Conservation (phyloP, 2,797 vertebrate genomes). For the Melanogrammus aeglefinus region DNA sequence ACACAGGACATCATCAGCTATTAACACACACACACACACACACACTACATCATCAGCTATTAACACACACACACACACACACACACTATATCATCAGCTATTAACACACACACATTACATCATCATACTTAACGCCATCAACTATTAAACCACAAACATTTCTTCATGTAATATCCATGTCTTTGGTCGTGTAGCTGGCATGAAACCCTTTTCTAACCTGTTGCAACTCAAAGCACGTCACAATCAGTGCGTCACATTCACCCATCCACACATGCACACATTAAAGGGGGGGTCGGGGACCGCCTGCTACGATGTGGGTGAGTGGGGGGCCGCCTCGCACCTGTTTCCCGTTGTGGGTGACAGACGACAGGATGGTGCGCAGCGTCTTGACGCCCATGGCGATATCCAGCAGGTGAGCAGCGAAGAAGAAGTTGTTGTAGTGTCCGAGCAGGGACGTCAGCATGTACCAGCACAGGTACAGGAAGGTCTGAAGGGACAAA, state of each 20-base stretch:
- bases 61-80: not conserved
- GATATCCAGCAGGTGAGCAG: slow-evolving; percentile 88
- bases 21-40: not conserved
- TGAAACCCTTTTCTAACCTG: too few species aligned
- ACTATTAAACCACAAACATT: not conserved
- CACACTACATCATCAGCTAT: not conserved
- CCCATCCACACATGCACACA: too few species aligned
- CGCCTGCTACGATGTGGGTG: not conserved
- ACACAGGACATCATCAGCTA: not conserved
- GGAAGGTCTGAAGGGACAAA: slow-evolving; percentile 80
- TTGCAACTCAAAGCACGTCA: too few species aligned
- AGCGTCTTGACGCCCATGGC: slow-evolving; percentile 95
- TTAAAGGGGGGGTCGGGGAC: too few species aligned
- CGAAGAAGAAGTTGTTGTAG: slow-evolving; percentile 97
- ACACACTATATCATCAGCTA: not conserved
- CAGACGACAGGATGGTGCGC: slow-evolving; percentile 91
- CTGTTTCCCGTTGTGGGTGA: slow-evolving; percentile 97
- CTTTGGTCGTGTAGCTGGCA: too few species aligned
- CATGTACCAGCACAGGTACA: slow-evolving; percentile 91
- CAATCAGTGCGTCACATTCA: too few species aligned
- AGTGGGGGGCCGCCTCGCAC: slow-evolving; percentile 50
- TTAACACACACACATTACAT: too few species aligned
- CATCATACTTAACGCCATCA: not conserved
- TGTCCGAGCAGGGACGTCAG: slow-evolving; percentile 91
- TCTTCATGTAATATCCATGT: too few species aligned